phyloP scores from a whole-genome alignment of 1,140 invertebrate species.

The Leptonema lineaticorne region DNA sequence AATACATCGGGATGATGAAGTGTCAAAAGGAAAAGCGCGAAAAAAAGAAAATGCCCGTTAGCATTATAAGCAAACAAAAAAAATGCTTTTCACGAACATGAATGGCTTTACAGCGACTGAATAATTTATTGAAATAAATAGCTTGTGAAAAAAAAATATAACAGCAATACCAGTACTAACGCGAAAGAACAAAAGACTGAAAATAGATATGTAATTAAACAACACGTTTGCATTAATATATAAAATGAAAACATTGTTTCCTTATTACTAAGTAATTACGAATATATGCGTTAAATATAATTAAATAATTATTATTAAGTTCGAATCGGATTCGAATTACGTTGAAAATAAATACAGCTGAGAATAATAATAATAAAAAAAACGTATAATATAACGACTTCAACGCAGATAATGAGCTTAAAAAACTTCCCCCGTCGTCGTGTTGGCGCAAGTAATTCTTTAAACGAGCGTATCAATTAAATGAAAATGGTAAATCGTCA shows the following conservation, averaged over 20 bases:
- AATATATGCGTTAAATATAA: no score
- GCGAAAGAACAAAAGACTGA: background rate
- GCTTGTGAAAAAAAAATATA: background rate
- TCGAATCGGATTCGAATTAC: no score
- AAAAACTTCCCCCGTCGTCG: background rate
- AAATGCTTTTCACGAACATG: background rate
- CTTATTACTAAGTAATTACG: no score
- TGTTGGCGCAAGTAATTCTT: background rate
- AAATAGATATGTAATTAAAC: background rate
- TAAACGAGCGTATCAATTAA: background rate
- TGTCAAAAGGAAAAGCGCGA: constrained; percentile 8
- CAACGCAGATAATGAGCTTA: background rate
- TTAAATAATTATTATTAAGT: no score
- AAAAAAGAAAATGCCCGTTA: constrained; percentile 8
- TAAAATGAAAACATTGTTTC: no score
- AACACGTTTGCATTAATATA: no score
- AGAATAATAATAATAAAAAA: no score
- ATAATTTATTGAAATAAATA: constrained; percentile 4
- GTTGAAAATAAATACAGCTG: no score
- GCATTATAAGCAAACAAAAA: constrained; percentile 12
- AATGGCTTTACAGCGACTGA: background rate
- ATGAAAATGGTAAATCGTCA: background rate
- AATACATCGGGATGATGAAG: constrained; percentile 18
- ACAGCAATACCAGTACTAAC: background rate
- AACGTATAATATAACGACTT: background rate